Base-by-base conservation (phyloP, 2,113 vertebrate genomes). In the Oxygymnocypris stewartii region DNA sequence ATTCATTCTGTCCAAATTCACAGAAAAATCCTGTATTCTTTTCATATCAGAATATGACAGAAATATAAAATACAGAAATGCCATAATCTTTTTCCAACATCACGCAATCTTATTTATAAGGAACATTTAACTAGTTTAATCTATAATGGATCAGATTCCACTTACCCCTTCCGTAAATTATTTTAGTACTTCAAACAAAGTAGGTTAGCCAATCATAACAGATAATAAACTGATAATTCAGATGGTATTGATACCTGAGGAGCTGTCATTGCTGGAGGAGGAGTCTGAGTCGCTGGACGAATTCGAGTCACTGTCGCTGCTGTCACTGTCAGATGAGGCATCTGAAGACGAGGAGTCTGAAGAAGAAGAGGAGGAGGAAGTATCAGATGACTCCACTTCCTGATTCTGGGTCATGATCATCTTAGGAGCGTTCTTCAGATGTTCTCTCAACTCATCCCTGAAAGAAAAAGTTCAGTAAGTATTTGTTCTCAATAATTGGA, bases 391-490 rank as follows among this genome's bases (percentile, higher is more conserved):
- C 69, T 99, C 97, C 1, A 97, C 95, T 51, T 99, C 96, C 92
- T 98, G 97, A 71, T 97, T 98, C 93, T 99, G 97, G 1, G 98
- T 97, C 96, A 98, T 96, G 87, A 99, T 97, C 86, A 99, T 97
- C 93, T 99, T 99, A 0, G 98, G 98, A 49, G 96, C 98, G 11
- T 99, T 99, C 94, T 99, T 99, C 88, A 99, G 93, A 91, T 99
- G 97, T 77, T 99, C 98, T 54, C 98, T 96, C 44, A 99, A 91
- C 91, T 99, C 98, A 91, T 99, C 98, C 76, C 97, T 99, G 93
- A 35, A 6, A 77, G 57, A 35, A 49, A 14, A 4, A 10, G 5
- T 73, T 23, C 12, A 3, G 12, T 69, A 9, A 67, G 59, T 1
- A 16, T 67, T 44, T 79, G 87, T 76, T n/a, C 54, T 57, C 10